Evolutionary conservation across 2,888 invertebrate species (phyloP).

Genomic region (Phengaris arion): DNA sequence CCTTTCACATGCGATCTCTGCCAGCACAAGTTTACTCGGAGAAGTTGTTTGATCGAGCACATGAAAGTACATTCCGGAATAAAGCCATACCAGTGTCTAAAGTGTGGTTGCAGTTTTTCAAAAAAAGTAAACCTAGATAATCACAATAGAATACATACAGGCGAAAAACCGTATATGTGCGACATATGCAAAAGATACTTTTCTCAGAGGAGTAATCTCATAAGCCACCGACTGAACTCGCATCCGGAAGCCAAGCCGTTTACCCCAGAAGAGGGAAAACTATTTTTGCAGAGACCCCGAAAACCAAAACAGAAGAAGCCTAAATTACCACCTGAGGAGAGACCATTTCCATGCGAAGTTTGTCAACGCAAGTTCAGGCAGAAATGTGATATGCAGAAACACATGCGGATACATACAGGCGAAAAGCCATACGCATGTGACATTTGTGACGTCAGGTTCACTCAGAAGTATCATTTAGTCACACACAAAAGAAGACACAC

Average conservation of each 20-base stretch:
- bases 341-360: conserved; percentile 1
- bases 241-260: conserved; percentile 22
- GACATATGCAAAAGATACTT: conserved; percentile 11
- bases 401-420: conserved; percentile 22
- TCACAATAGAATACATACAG: conserved; percentile 14
- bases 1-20: conserved; percentile 16
- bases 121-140: conserved; percentile 20
- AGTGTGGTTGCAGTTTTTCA: conserved; percentile 22
- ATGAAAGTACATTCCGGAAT: conserved; percentile 17
- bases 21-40: conserved; percentile 18
- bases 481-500: conserved; percentile 24
- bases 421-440: conserved; percentile 20
- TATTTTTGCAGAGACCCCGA: neutral
- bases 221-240: conserved; percentile 14
- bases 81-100: conserved; percentile 14
- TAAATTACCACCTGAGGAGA: neutral
- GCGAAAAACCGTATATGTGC: conserved; percentile 16
- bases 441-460: conserved; percentile 8
- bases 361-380: conserved; percentile 17
- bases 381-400: conserved; percentile 22
- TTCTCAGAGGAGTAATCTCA: conserved; percentile 17
- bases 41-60: conserved; percentile 23
- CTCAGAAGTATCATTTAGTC: conserved; percentile 7
- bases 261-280: conserved; percentile 14
- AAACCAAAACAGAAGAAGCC: conserved; percentile 13